Base-by-base conservation (phyloP, 2,888 invertebrate genomes). In the Geotrupes spiniger region DNA sequence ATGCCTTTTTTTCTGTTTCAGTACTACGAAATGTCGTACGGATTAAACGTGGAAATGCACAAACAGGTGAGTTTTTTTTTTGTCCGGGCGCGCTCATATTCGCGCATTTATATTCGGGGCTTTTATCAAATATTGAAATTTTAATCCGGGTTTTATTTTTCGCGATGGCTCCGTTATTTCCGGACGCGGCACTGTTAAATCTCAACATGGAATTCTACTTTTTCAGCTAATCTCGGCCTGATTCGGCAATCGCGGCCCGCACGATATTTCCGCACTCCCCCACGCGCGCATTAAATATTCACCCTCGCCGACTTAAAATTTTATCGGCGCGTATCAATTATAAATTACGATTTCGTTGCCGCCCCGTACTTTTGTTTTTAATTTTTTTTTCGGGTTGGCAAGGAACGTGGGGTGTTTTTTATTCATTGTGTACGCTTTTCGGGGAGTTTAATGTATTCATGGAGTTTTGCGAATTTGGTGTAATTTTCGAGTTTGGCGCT, bases 21-120 rank as follows among this genome's bases (percentile, higher is more conserved):
- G 92, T 95, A 94, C 78, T 94, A 94, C 81, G 96, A 96, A 82
- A 94, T 95, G 94, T 93, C 93, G 45, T 94, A 94, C 76, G 93
- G 93, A 61, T 84, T 95, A 73, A 94, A 94, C 78, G 92, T 92
- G 71, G 96, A 96, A 80, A 92, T 95, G 92, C 93, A 93, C 77
- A 95, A 95, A 82, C 94, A 95, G 88, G 91, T 91, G 78, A 79
- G 84, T 62, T n/a, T 15, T 9, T 12, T 9, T 6, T 5, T 37
- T 8, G 4, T 17, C 37, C 28, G 4, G 16, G 10, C 11, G 12
- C 14, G 21, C 9, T 36, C 36, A 5, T 39, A 6, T 39, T 26
- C 25, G 10, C 37, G 38, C 16, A 25, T 27, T 43, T 12, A 45
- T 46, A 46, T 50, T 46, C 39, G 16, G n/a, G 28, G 21, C 33